Conservation (phyloP, 2,888 invertebrate genomes). For the Agonum fuliginosum region DNA sequence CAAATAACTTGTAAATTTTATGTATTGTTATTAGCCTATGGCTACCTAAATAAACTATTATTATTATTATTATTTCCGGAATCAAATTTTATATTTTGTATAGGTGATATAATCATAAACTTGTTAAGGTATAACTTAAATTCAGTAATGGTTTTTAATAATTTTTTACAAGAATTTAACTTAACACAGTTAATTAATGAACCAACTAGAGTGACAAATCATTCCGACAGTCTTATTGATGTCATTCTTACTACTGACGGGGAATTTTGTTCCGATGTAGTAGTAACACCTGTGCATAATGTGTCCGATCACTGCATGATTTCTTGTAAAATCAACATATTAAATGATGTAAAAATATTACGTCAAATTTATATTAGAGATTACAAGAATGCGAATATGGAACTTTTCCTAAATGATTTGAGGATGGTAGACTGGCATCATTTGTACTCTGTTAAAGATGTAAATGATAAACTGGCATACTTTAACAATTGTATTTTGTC, state of each 20-base stretch:
- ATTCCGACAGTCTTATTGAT: conserved; percentile 33
- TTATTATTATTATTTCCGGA: conserved; percentile 4
- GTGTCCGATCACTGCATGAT: conserved; percentile 1
- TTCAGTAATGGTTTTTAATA: background rate
- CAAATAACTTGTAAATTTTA: too few relatives aligned
- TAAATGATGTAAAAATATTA: background rate
- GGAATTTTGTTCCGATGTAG: background rate
- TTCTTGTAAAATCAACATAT: background rate
- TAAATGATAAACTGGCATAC: background rate
- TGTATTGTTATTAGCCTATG: too few relatives aligned
- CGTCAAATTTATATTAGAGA: background rate
- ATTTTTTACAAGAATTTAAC: conserved; percentile 9
- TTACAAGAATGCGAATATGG: background rate
- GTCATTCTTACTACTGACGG: background rate
- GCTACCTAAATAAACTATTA: too few relatives aligned
- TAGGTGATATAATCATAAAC: conserved; percentile 46
- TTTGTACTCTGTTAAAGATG: background rate
- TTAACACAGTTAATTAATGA: conserved; percentile 22
- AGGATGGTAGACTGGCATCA: background rate
- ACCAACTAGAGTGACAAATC: background rate
- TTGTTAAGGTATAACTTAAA: conserved; percentile 6
- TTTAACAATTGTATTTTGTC: conserved; percentile 42
- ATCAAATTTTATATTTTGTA: conserved; percentile 10
- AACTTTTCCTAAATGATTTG: background rate
- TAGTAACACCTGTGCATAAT: background rate